These are phyloP conservation scores for Empis livida DNA, from an alignment of 2,888 invertebrate genomes.

Conservation along the genomic window DNA sequence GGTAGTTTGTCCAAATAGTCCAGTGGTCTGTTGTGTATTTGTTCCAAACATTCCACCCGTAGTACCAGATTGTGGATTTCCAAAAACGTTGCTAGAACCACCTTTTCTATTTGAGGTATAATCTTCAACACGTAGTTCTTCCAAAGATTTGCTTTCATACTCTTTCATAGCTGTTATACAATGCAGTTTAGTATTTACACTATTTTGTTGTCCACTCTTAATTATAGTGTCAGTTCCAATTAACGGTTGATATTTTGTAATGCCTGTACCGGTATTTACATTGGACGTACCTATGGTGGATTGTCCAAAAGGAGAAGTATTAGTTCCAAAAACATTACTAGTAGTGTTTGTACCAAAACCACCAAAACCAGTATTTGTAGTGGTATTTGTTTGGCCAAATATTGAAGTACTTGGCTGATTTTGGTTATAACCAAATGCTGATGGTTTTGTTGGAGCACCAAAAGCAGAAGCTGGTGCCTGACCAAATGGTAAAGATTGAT, in stretches of 20 bases:
- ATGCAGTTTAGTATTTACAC: slow-evolving; percentile 85
- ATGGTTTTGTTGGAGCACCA: slow-evolving; percentile 41
- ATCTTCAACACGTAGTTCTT: slow-evolving; percentile 89
- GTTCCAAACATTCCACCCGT: slow-evolving; percentile 39
- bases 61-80: slow-evolving; percentile 32
- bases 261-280: slow-evolving; percentile 49
- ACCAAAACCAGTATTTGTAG: slow-evolving; percentile 39
- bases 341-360: slow-evolving; percentile 52
- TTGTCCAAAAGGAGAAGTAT: slow-evolving; percentile 26
- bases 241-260: slow-evolving; percentile 71
- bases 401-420: slow-evolving; percentile 35
- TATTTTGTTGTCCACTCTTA: slow-evolving; percentile 72
- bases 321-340: slow-evolving; percentile 39
- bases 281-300: slow-evolving; percentile 13
- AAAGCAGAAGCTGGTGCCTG: slow-evolving; percentile 46
- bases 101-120: slow-evolving; percentile 85
- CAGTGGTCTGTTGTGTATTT: slow-evolving; percentile 28
- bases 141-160: slow-evolving; percentile 86
- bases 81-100: slow-evolving; percentile 42
- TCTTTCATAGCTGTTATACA: slow-evolving; percentile 99
- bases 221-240: slow-evolving; percentile 84
- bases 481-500: slow-evolving; percentile 48
- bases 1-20: slow-evolving; percentile 39
- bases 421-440: slow-evolving; percentile 17
- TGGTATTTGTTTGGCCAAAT: slow-evolving; percentile 40